These are phyloP conservation scores for Heliconius hewitsoni DNA, from an alignment of 1,140 invertebrate genomes.

Conservation along the genomic window DNA sequence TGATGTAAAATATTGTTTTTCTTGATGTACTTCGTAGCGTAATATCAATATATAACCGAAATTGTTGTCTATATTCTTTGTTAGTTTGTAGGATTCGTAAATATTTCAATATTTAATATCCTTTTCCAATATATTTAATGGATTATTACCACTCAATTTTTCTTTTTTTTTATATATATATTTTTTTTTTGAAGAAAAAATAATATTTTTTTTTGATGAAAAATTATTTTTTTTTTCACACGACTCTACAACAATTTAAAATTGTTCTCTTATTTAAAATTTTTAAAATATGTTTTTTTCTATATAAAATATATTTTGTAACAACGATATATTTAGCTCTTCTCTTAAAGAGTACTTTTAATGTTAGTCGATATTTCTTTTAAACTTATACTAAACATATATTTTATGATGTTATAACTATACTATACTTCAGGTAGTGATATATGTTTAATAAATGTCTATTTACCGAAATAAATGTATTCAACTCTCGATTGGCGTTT, in stretches of 20 bases:
- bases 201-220: too few species aligned
- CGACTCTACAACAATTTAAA: too few species aligned
- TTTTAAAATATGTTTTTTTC: too few species aligned
- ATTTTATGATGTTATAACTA: background rate
- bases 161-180: background rate
- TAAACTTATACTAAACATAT: background rate
- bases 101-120: background rate
- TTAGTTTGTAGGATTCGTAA: background rate
- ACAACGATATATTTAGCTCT: background rate
- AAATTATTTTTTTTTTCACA: too few species aligned
- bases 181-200: too few species aligned
- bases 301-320: background rate
- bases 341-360: background rate
- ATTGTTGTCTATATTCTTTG: background rate
- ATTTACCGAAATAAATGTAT: slow-evolving; percentile 9
- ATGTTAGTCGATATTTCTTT: background rate
- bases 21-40: background rate
- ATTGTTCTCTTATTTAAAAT: too few species aligned
- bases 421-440: background rate
- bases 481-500: background rate
- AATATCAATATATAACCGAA: background rate
- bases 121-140: background rate
- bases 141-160: background rate
- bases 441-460: background rate
- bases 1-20: too few species aligned